Evolutionary conservation across 1,140 invertebrate species (phyloP).

Genomic region (Micrasema minimum): DNA sequence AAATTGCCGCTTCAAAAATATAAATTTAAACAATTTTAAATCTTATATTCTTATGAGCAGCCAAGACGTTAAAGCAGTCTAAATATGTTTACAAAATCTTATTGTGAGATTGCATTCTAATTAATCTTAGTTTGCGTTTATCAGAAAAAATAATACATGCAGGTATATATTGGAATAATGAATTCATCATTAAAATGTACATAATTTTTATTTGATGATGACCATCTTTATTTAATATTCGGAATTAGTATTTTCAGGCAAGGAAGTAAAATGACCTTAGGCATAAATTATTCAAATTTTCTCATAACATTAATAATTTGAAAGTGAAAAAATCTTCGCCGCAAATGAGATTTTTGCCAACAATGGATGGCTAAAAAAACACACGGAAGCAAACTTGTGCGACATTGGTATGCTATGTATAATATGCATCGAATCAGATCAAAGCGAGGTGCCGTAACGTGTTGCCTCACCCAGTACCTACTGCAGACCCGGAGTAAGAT

Average conservation of each 20-base stretch:
- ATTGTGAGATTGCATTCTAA: no score
- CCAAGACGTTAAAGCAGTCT: no score
- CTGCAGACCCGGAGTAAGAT: background rate
- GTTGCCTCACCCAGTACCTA: background rate
- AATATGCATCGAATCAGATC: conserved; percentile 21
- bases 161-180: background rate
- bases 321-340: conserved; percentile 36
- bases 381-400: conserved; percentile 27
- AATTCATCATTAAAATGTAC: background rate
- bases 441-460: background rate
- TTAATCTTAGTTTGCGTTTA: no score
- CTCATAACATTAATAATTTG: conserved; percentile 23
- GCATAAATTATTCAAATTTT: conserved; percentile 14
- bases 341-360: conserved; percentile 26
- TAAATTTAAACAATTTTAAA: no score
- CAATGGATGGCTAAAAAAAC: conserved; percentile 19
- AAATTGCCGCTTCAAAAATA: no score
- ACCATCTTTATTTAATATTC: background rate
- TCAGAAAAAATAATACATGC: background rate
- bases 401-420: conserved; percentile 32
- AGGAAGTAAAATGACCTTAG: conserved; percentile 29
- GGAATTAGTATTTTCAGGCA: background rate
- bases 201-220: background rate
- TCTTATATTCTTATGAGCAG: no score
- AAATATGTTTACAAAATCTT: no score